These are phyloP conservation scores for Phyllotreta cruciferae DNA, from an alignment of 2,888 invertebrate species.

Conservation along the genomic window DNA sequence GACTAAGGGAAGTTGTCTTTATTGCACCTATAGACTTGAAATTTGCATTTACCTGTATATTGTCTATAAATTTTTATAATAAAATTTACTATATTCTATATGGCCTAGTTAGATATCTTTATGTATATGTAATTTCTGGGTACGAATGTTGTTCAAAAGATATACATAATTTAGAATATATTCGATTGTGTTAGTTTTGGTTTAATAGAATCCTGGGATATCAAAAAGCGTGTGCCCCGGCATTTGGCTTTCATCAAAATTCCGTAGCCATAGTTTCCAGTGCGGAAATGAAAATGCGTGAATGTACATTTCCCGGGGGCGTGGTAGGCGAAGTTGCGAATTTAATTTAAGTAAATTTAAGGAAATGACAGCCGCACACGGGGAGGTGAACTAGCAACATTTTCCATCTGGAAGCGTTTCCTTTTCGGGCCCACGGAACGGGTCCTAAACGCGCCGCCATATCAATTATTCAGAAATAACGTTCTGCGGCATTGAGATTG, in stretches of 20 bases:
- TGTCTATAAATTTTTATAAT: too few relatives aligned
- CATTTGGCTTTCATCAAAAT: constrained; percentile 20
- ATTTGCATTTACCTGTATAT: too few relatives aligned
- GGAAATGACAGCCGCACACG: constrained; percentile 43
- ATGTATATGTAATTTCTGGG: too few relatives aligned
- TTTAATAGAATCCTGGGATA: neutral
- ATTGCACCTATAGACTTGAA: too few relatives aligned
- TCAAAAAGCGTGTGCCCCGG: constrained; percentile 19
- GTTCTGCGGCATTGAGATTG: constrained; percentile 28
- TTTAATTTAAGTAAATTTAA: constrained; percentile 49
- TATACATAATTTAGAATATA: neutral
- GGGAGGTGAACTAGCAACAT: constrained; percentile 32
- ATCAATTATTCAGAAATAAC: constrained; percentile 45
- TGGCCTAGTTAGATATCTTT: too few relatives aligned
- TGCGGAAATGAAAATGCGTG: constrained; percentile 51
- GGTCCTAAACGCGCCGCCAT: constrained; percentile 34
- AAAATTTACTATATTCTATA: too few relatives aligned
- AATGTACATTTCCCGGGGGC: constrained; percentile 50
- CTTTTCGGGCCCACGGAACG: constrained; percentile 30
- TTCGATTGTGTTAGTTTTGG: too few relatives aligned
- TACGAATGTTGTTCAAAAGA: too few relatives aligned
- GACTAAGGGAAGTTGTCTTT: too few relatives aligned
- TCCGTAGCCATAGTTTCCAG: constrained; percentile 17
- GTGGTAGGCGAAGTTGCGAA: constrained; percentile 43
- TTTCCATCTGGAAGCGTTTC: constrained; percentile 35